These are phyloP conservation scores for Mythimna ferrago DNA, from an alignment of 2,888 invertebrate species.

Conservation along the genomic window DNA sequence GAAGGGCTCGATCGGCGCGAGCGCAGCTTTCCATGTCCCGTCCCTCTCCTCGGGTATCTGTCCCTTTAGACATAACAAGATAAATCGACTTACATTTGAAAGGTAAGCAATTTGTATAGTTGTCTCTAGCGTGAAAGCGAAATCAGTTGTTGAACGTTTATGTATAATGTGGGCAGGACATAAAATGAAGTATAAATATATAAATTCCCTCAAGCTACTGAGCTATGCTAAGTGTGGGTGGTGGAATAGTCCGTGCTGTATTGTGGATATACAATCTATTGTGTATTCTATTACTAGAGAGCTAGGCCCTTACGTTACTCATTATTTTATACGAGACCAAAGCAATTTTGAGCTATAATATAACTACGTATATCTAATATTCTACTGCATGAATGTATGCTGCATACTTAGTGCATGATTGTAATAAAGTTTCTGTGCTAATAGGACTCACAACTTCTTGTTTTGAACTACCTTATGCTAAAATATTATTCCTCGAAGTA, in stretches of 20 bases:
- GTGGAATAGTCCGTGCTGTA: constrained; percentile 19
- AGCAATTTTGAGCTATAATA: constrained; percentile 9
- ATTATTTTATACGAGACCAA: not conserved
- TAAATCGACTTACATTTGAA: constrained; percentile 81
- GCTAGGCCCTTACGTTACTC: not conserved
- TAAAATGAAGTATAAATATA: constrained; percentile 50
- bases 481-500: constrained; percentile 22
- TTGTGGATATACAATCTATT: constrained; percentile 27
- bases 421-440: constrained; percentile 24
- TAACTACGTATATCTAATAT: constrained; percentile 2
- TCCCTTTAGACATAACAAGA: constrained; percentile 77
- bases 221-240: constrained; percentile 42
- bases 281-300: constrained; percentile 28
- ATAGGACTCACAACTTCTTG: constrained; percentile 6
- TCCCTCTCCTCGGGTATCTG: constrained; percentile 71
- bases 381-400: constrained; percentile 1
- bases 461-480: constrained; percentile 12
- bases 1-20: constrained; percentile 68
- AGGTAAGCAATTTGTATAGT: constrained; percentile 83
- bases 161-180: constrained; percentile 62
- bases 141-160: constrained; percentile 65
- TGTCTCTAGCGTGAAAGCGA: constrained; percentile 74
- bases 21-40: constrained; percentile 71
- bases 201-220: constrained; percentile 47
- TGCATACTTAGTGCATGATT: not conserved